Evolutionary conservation across 2,113 vertebrate species (phyloP).

Genomic region (Poeciliopsis turrubarensis): DNA sequence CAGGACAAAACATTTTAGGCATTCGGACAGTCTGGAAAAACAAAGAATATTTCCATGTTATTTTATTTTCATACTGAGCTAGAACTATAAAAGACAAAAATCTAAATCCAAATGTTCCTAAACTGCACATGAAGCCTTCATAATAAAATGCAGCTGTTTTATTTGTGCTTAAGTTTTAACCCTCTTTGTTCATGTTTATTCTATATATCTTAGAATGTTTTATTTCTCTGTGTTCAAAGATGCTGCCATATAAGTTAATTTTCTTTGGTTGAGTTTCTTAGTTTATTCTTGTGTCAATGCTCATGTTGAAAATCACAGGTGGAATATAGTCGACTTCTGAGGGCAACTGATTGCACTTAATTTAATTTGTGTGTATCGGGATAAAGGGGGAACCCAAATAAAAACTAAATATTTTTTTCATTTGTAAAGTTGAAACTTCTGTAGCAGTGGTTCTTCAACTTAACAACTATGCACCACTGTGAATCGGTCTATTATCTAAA

Average conservation of each 20-base stretch:
- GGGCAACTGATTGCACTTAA: no score
- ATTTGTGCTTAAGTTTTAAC: no score
- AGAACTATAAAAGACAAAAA: background rate
- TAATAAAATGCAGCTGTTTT: background rate
- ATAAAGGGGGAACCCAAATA: no score
- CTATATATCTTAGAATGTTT: no score
- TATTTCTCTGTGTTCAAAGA: no score
- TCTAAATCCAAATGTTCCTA: background rate
- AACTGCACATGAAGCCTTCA: background rate
- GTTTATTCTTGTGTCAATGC: background rate
- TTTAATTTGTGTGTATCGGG: no score
- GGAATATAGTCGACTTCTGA: background rate
- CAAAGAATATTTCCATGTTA: background rate
- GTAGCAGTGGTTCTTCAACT: no score
- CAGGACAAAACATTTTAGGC: background rate
- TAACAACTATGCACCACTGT: background rate
- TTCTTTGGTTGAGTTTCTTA: no score
- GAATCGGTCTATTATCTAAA: background rate
- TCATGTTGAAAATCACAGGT: background rate
- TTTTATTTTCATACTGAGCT: background rate
- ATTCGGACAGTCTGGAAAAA: background rate
- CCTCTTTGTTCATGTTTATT: no score
- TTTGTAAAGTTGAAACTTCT: no score
- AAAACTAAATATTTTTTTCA: no score
- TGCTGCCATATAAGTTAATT: no score